Evolutionary conservation across 1,140 invertebrate species (phyloP).

Genomic region (Maconellicoccus hirsutus): DNA sequence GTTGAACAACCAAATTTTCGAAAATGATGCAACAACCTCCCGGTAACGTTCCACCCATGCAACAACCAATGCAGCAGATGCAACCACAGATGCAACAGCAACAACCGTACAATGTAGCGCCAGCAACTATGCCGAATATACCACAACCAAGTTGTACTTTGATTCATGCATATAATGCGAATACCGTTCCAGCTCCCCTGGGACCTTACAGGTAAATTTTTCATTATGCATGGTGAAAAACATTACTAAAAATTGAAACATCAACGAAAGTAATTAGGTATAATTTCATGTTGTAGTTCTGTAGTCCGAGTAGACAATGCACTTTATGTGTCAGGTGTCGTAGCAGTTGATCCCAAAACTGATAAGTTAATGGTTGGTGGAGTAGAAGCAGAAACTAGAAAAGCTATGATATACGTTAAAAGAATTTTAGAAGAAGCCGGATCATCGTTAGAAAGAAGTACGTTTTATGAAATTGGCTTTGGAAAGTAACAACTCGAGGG

Average conservation of each 20-base stretch:
- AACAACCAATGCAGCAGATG: background rate
- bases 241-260: no score
- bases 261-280: no score
- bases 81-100: background rate
- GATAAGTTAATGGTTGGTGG: background rate
- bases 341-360: background rate
- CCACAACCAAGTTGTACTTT: background rate
- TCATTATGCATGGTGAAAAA: no score
- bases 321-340: background rate
- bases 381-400: background rate
- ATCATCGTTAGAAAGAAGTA: background rate
- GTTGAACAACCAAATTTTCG: background rate
- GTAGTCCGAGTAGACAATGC: background rate
- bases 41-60: background rate
- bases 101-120: no score
- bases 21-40: background rate
- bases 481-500: no score
- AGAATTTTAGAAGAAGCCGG: background rate
- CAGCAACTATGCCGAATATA: background rate
- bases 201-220: background rate
- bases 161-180: conserved; percentile 4
- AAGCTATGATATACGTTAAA: background rate
- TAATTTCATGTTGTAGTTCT: background rate
- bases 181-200: background rate
- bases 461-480: background rate